Percentiles rank a stretch among this genome's conserved stretches.
phyloP scores from a whole-genome alignment of 2,888 invertebrate species.

The Ophioninae sp. region DNA sequence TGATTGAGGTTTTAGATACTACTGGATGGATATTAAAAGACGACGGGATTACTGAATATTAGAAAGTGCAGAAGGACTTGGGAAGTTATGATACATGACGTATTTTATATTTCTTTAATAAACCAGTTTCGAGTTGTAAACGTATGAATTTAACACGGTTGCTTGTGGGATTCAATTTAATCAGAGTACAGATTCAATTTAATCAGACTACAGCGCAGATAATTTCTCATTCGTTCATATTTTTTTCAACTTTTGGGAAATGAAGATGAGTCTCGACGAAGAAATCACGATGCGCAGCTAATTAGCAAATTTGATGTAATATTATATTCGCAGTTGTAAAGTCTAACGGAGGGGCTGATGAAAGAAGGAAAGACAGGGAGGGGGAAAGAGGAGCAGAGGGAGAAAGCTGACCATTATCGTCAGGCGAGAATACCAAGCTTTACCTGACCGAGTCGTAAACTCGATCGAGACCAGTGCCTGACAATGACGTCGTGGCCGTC shows the following conservation, averaged over 20 bases:
- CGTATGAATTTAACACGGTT: no score
- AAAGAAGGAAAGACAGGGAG: conserved; percentile 20
- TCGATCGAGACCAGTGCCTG: conserved; percentile 61
- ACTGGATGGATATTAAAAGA: no score
- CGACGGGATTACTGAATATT: no score
- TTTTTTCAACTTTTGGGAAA: neutral
- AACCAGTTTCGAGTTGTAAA: no score
- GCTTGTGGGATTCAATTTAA: no score
- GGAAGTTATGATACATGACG: no score
- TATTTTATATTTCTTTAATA: no score
- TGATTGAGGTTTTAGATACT: no score
- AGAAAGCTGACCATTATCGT: conserved; percentile 68
- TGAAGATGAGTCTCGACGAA: conserved; percentile 11
- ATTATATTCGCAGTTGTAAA: conserved; percentile 49
- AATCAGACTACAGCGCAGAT: neutral
- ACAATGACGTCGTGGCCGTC: conserved; percentile 64
- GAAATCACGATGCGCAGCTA: conserved; percentile 13
- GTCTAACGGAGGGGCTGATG: conserved; percentile 9
- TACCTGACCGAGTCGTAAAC: conserved; percentile 69
- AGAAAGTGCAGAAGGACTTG: no score
- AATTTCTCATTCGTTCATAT: neutral
- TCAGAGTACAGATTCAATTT: neutral
- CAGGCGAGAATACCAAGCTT: conserved; percentile 59
- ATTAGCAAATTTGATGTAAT: conserved; percentile 10
- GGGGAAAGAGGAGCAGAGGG: conserved; percentile 11